Conservation (phyloP, 2,888 invertebrate species). For the Orthosia cruda region DNA sequence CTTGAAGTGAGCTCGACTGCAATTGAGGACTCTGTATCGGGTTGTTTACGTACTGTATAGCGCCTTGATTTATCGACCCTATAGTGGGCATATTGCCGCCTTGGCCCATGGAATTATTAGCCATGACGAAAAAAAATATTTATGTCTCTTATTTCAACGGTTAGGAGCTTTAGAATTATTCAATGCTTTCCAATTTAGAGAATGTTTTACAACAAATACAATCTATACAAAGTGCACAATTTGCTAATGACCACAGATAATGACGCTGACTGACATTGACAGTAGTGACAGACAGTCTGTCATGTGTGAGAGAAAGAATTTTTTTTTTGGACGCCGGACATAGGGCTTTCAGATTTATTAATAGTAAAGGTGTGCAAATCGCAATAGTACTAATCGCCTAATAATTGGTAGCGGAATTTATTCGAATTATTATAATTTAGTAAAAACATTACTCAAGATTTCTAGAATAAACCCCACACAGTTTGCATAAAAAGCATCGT, state of each 20-base stretch:
- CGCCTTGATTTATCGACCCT: conserved; percentile 82
- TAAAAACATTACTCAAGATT: not conserved
- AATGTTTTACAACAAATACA: too few relatives aligned
- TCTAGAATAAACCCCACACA: not conserved
- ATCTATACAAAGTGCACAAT: too few relatives aligned
- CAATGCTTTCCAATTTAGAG: not conserved
- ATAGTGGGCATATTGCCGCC: conserved; percentile 85
- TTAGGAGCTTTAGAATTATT: not conserved
- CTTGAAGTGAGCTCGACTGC: conserved; percentile 83
- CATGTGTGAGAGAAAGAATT: not conserved
- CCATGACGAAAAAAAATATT: conserved; percentile 68
- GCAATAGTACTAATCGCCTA: not conserved
- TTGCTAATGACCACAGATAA: not conserved
- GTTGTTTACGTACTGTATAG: conserved; percentile 86
- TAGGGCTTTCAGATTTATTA: not conserved
- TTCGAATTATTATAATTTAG: not conserved
- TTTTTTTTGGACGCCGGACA: too few relatives aligned
- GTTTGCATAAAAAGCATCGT: too few relatives aligned
- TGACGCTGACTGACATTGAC: conserved; percentile 2
- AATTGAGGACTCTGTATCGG: conserved; percentile 86
- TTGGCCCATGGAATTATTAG: conserved; percentile 79
- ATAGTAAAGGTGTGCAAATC: not conserved
- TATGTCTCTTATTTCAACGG: conserved; percentile 13
- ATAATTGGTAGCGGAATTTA: too few relatives aligned
- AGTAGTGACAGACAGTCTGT: too few relatives aligned